Evolutionary conservation across 2,888 invertebrate genomes (phyloP).

Genomic region (Thymelicus acteon): DNA sequence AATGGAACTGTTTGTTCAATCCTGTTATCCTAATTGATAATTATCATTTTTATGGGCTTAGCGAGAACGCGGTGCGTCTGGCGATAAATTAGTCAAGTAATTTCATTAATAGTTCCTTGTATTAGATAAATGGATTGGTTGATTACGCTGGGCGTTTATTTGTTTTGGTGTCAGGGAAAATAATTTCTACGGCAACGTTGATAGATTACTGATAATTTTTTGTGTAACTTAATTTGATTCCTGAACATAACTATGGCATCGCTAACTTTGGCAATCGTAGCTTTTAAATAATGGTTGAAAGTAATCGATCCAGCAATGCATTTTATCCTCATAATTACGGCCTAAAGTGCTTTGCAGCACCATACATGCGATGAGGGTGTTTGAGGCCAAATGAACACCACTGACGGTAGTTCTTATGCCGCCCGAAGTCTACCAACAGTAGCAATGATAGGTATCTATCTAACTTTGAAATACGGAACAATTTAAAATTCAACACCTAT

Average conservation of each 20-base stretch:
- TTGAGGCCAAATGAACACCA: too few relatives aligned
- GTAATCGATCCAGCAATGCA: too few relatives aligned
- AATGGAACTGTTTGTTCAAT: constrained; percentile 39
- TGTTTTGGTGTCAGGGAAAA: constrained; percentile 19
- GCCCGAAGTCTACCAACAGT: too few relatives aligned
- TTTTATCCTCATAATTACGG: too few relatives aligned
- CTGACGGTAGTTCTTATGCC: too few relatives aligned
- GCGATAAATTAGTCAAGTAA: constrained; percentile 54
- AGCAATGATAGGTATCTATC: too few relatives aligned
- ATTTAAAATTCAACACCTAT: too few relatives aligned
- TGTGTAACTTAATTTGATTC: constrained; percentile 2
- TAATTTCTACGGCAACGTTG: constrained; percentile 9
- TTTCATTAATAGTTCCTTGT: constrained; percentile 43
- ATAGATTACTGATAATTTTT: neutral
- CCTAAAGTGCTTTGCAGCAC: too few relatives aligned
- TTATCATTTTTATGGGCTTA: constrained; percentile 80
- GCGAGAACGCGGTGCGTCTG: constrained; percentile 53
- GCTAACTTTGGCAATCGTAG: neutral
- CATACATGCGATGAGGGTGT: too few relatives aligned
- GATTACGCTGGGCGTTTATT: constrained; percentile 21
- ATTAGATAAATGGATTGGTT: constrained; percentile 27
- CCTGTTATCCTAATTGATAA: constrained; percentile 72
- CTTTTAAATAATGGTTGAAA: too few relatives aligned
- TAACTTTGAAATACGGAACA: too few relatives aligned
- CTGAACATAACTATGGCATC: neutral